Percentiles rank a stretch among this genome's conserved stretches.
phyloP scores from a whole-genome alignment of 2,797 vertebrate genomes.

The Fistularia commersonii region DNA sequence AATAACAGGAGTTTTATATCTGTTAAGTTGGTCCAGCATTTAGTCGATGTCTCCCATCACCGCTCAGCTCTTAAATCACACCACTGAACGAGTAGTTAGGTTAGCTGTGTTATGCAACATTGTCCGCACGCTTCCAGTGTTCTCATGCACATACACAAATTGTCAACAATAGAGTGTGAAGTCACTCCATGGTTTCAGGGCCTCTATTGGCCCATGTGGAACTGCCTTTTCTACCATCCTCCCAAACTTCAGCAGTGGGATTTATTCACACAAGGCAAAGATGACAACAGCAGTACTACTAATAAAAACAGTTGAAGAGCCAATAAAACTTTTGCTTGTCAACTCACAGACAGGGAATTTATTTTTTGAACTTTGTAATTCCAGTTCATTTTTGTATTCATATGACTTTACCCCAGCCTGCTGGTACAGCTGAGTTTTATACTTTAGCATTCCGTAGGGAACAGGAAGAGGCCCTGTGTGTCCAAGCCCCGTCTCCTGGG shows the following conservation, averaged over 20 bases:
- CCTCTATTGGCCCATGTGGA: constrained; percentile 32
- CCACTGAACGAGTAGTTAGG: constrained; percentile 39
- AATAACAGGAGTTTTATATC: constrained; percentile 7
- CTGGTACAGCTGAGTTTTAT: constrained; percentile 60
- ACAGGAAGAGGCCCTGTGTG: constrained; percentile 70
- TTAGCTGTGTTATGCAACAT: constrained; percentile 50
- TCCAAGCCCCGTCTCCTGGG: constrained; percentile 61
- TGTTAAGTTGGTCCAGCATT: constrained; percentile 25
- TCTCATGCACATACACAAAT: constrained; percentile 21
- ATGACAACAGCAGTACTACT: constrained; percentile 23
- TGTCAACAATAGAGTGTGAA: constrained; percentile 46
- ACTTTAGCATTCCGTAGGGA: constrained; percentile 56
- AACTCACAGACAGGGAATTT: constrained; percentile 24
- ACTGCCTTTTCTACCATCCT: constrained; percentile 31
- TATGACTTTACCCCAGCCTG: constrained; percentile 52
- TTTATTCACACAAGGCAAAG: constrained; percentile 36
- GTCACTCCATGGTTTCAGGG: constrained; percentile 44
- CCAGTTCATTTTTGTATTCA: constrained; percentile 64
- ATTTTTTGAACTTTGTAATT: constrained; percentile 38
- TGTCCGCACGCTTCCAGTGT: constrained; percentile 38
- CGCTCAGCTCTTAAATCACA: constrained; percentile 50
- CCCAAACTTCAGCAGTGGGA: constrained; percentile 15
- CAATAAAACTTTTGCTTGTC: constrained; percentile 22
- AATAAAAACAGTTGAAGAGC: too few species aligned
- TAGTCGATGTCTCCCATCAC: constrained; percentile 31